Evolutionary conservation across 1,140 invertebrate genomes (phyloP).

Genomic region (Macrocentrus cingulum): DNA sequence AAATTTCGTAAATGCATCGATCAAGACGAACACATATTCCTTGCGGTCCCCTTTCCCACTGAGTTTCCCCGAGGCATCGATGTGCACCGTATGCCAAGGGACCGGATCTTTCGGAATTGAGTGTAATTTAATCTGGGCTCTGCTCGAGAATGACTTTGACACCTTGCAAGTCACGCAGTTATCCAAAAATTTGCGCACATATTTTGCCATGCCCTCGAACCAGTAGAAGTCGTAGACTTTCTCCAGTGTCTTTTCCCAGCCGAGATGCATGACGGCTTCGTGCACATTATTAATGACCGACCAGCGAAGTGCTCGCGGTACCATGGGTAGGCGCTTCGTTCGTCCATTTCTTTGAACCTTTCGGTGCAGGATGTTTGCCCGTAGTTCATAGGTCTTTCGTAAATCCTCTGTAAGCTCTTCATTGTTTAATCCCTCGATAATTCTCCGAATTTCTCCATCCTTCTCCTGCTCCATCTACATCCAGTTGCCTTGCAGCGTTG

Average conservation of each 20-base stretch:
- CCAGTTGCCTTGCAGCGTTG: slow-evolving; percentile 31
- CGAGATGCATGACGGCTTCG: slow-evolving; percentile 35
- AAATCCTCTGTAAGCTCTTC: slow-evolving; percentile 28
- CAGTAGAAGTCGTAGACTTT: slow-evolving; percentile 38
- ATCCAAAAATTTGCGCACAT: slow-evolving; percentile 33
- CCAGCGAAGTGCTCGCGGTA: slow-evolving; percentile 38
- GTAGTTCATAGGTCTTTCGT: slow-evolving; percentile 33
- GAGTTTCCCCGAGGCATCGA: no score
- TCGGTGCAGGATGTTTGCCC: slow-evolving; percentile 32
- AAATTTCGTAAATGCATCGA: no score
- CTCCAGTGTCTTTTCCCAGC: slow-evolving; percentile 36
- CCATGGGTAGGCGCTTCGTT: slow-evolving; percentile 38
- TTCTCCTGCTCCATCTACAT: slow-evolving; percentile 29
- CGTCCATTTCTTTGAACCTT: slow-evolving; percentile 31
- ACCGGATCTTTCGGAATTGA: slow-evolving; percentile 41
- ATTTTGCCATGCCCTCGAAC: slow-evolving; percentile 35
- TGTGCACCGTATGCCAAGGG: no score
- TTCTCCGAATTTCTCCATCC: slow-evolving; percentile 27
- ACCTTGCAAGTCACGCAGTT: slow-evolving; percentile 34
- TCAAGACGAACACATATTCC: no score
- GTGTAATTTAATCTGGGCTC: slow-evolving; percentile 34
- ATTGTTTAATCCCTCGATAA: slow-evolving; percentile 25
- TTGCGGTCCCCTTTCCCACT: no score
- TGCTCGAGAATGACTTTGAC: slow-evolving; percentile 31
- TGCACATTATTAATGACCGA: slow-evolving; percentile 44